Evolutionary conservation across 1,140 invertebrate species (phyloP), one percentile per base, ranked within the genome.

Genomic region (Cardiocondyla obscurior): DNA sequence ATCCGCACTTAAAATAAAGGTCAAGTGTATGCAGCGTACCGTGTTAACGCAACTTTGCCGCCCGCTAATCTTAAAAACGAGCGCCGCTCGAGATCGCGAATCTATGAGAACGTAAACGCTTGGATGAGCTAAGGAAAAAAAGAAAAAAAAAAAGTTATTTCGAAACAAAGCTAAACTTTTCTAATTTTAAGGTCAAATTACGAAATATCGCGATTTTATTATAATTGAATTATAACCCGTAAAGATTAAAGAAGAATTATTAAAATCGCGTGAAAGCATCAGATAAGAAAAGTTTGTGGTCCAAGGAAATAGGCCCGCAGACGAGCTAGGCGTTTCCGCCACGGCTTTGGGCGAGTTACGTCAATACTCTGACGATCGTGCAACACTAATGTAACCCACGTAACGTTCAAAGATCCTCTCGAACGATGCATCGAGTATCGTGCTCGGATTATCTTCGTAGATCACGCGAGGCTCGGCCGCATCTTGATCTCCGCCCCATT

Each of bases 1-100:
- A 91, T 81, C 87, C 85, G 83, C 85, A 83, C 69, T 89, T 91
- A 87, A 89, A 91, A 93, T 93, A 93, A 93, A 92, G 92, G 92
- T 93, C 92, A 92, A 93, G 92, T 93, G 92, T 93, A 93, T 92
- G 83, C 90, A 91, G 79, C 53, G 77, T 69, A 65, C 74, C 74
- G 74, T 60, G 53, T 81, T 74, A 73, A n/a, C 51, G 87, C 85
- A 88, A 88, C 64, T 73, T 77, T 88, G 81, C 65, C 86, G 76
- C 72, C 69, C 25, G 33, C 36, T 8, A 46, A 51, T 62, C n/a
- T 83, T 70, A 36, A 64, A 76, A 83, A 79, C 19, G 4, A n/a
- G 55, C 46, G n/a, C 19, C 7, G 16, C 16, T 28, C 28, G 22
- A 79, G 33, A 39, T 74, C 39, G 55, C 16, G 39, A 60, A 46